Evolutionary conservation across 2,113 vertebrate species (phyloP).

Genomic region (Psittacus erithacus): DNA sequence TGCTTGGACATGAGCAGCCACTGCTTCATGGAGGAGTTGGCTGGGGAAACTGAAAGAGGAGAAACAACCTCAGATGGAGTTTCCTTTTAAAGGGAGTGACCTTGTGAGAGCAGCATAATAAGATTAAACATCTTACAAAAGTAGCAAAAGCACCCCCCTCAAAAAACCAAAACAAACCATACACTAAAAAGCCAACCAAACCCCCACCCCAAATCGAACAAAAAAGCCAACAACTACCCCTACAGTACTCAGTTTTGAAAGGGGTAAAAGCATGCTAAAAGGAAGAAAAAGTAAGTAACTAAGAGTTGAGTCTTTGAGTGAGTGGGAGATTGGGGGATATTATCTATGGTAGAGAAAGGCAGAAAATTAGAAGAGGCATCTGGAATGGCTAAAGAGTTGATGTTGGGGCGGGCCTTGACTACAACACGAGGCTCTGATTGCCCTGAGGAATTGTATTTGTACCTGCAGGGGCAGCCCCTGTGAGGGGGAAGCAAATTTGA

Average conservation of each 20-base stretch:
- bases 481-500: neutral
- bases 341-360: fast-evolving
- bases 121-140: neutral
- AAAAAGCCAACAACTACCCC: neutral
- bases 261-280: neutral
- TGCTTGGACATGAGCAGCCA: neutral
- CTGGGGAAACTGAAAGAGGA: neutral
- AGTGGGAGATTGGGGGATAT: neutral
- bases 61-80: neutral
- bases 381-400: neutral
- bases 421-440: neutral
- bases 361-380: neutral
- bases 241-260: neutral
- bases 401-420: no score
- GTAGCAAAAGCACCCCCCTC: neutral
- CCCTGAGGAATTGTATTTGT: no score
- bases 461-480: fast-evolving
- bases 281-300: neutral
- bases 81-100: neutral
- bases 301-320: neutral
- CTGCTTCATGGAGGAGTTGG: neutral
- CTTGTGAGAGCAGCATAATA: neutral
- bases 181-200: neutral
- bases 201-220: neutral
- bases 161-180: neutral